phyloP scores from a whole-genome alignment of 1,140 invertebrate genomes.

The Forficula auricularia region DNA sequence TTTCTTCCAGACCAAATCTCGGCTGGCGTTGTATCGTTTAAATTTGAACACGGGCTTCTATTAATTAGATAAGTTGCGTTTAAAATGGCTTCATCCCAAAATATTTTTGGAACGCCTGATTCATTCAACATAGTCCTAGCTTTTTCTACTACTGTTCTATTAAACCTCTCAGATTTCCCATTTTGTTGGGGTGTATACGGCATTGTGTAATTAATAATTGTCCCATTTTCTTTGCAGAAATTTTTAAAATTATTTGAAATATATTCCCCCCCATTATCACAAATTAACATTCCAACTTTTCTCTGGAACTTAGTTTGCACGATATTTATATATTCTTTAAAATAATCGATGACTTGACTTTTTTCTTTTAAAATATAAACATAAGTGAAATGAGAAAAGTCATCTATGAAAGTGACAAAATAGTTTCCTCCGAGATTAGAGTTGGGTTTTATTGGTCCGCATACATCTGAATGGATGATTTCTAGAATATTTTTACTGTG shows the following conservation, averaged over 20 bases:
- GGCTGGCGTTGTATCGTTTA: background rate
- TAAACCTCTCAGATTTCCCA: background rate
- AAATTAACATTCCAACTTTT: conserved; percentile 5
- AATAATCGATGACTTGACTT: conserved; percentile 16
- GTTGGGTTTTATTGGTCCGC: conserved; percentile 19
- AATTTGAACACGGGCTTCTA: conserved; percentile 3
- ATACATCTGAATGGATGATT: conserved; percentile 22
- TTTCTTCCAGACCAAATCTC: conserved; percentile 4
- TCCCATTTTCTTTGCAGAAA: conserved; percentile 7
- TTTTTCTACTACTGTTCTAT: background rate
- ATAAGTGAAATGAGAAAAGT: conserved; percentile 21
- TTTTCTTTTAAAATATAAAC: conserved; percentile 22
- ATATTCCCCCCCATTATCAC: conserved; percentile 16
- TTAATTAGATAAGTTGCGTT: background rate
- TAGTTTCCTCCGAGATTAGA: conserved; percentile 19
- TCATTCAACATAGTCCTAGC: background rate
- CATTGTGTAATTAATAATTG: conserved; percentile 7
- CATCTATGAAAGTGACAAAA: conserved; percentile 24
- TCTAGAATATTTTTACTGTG: conserved; percentile 14
- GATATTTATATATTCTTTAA: conserved; percentile 15
- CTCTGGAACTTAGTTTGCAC: conserved; percentile 2
- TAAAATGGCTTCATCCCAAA: background rate
- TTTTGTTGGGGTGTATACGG: background rate
- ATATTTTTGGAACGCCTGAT: background rate
- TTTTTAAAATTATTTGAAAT: conserved; percentile 2